A percentile compares a stretch with the other conserved stretches of the same genome.
These are phyloP conservation scores for Rotaria macrura DNA, from an alignment of 2,888 invertebrate species.

Conservation along the genomic window DNA sequence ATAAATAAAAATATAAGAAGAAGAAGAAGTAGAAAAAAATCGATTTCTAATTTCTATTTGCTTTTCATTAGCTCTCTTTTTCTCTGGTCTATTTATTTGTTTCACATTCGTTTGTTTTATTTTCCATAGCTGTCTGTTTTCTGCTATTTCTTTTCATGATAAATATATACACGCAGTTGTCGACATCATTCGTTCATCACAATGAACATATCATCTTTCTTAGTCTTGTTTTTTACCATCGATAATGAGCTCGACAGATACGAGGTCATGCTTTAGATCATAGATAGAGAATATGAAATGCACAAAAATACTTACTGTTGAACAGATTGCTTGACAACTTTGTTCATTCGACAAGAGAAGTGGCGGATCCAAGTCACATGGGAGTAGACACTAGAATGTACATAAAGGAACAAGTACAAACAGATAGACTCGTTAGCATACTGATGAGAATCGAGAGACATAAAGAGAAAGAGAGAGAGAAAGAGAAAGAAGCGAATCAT, in stretches of 20 bases:
- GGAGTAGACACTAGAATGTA: conserved; percentile 14
- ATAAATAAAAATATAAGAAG: background rate
- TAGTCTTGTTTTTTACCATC: background rate
- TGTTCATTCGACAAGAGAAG: background rate
- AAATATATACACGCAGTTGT: background rate
- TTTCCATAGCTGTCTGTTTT: background rate
- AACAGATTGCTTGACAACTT: conserved; percentile 21
- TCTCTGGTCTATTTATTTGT: background rate
- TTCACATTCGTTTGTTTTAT: background rate
- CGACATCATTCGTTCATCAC: conserved; percentile 5
- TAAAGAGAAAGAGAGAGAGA: too few species aligned
- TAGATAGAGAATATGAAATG: background rate
- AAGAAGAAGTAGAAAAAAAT: background rate
- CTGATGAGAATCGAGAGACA: background rate
- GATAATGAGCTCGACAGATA: background rate
- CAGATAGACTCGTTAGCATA: background rate
- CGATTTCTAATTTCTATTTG: background rate
- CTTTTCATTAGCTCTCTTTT: background rate
- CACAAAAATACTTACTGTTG: background rate
- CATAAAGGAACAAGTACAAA: background rate
- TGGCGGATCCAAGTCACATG: conserved; percentile 19
- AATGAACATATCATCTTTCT: background rate
- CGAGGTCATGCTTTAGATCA: conserved; percentile 6
- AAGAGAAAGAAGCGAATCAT: background rate
- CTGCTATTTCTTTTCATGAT: background rate